Percentiles rank a stretch among this genome's conserved stretches.
phyloP scores from a whole-genome alignment of 2,888 invertebrate species.

The Drosophila imparisetae region DNA sequence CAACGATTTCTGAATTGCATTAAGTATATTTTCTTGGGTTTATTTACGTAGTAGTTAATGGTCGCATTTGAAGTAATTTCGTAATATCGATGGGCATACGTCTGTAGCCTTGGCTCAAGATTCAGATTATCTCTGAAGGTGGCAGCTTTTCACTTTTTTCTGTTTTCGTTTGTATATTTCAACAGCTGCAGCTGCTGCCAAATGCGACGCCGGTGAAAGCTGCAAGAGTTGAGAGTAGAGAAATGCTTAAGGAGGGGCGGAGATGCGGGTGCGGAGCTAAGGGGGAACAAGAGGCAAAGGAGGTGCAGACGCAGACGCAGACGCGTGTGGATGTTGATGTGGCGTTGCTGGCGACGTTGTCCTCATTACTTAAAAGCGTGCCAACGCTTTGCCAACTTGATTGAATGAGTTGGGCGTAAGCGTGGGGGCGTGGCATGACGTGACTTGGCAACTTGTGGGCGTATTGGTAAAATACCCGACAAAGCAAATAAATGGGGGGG shows the following conservation, averaged over 20 bases:
- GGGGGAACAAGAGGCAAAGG: neutral
- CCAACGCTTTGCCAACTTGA: conserved; percentile 61
- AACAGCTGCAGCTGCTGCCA: conserved; percentile 56
- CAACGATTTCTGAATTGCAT: neutral
- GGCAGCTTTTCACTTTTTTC: conserved; percentile 40
- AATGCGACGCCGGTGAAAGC: conserved; percentile 41
- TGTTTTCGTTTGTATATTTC: conserved; percentile 49
- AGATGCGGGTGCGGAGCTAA: neutral
- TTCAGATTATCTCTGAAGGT: conserved; percentile 48
- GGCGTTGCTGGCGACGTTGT: conserved; percentile 50
- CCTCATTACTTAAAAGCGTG: conserved; percentile 75
- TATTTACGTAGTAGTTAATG: neutral
- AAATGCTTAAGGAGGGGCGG: neutral
- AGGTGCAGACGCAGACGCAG: neutral
- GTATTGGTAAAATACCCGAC: conserved; percentile 30
- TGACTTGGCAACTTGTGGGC: conserved; percentile 13
- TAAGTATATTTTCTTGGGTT: too few relatives aligned
- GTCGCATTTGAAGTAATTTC: conserved; percentile 54
- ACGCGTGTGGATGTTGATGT: conserved; percentile 18
- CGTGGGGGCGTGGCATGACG: conserved; percentile 18
- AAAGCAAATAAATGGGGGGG: conserved; percentile 1
- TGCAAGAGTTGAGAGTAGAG: neutral
- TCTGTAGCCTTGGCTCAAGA: conserved; percentile 56
- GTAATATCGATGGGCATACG: conserved; percentile 59
- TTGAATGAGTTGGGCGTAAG: conserved; percentile 60